phyloP scores from a whole-genome alignment of 92 coral and sea anemone species.

The Porites lobata region DNA sequence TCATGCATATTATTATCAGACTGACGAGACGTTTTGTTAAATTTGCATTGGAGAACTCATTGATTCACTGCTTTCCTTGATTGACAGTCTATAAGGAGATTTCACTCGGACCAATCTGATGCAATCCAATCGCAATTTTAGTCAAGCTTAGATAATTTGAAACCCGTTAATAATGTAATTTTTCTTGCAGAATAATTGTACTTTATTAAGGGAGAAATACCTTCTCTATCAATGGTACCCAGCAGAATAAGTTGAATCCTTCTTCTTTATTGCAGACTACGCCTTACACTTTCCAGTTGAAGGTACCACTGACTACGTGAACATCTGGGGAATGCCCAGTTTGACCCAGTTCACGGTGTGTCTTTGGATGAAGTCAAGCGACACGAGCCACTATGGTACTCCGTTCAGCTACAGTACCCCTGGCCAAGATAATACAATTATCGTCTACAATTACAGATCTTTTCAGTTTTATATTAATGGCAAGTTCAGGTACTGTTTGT shows the following conservation, averaged over 20 bases:
- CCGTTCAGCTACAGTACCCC: constrained; percentile 40
- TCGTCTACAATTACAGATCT: not conserved
- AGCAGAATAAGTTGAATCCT: not conserved
- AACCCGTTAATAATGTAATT: no score
- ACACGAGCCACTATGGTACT: not conserved
- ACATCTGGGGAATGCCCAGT: constrained; percentile 30
- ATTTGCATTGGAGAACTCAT: no score
- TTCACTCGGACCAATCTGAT: no score
- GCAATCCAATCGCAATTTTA: no score
- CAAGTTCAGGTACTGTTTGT: not conserved
- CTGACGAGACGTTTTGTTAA: no score
- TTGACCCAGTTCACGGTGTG: constrained; percentile 52
- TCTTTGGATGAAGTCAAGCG: constrained; percentile 56
- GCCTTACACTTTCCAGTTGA: constrained; percentile 19
- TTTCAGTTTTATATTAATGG: not conserved
- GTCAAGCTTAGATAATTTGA: no score
- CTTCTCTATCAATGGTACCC: not conserved
- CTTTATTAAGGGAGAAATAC: no score
- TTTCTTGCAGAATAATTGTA: no score
- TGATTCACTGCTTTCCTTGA: no score
- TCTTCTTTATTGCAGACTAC: not conserved
- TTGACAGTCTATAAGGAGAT: no score
- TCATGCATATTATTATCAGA: no score
- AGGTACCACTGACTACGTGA: constrained; percentile 18
- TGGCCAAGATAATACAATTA: constrained; percentile 9